Evolutionary conservation across 2,797 vertebrate genomes (phyloP), one percentile per base, ranked within the genome.

Genomic region (Phalloptychus januarius): DNA sequence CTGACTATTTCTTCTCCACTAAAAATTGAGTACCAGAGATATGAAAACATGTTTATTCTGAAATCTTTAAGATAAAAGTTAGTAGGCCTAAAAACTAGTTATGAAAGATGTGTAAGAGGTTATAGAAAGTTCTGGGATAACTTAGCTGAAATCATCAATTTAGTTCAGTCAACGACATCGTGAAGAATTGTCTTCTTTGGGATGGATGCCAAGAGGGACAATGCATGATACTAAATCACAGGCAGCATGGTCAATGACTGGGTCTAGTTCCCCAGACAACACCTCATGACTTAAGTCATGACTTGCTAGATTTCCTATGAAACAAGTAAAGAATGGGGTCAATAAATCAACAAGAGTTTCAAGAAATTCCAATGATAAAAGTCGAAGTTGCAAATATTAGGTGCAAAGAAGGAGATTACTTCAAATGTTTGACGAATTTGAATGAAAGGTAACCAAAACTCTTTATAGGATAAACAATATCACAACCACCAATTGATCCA

Each of bases 171-270:
- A 74, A 79, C 56, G 71, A 72, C 48, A 79, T 81, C 42, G n/a
- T 13, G 46, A 50, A 78, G 70, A 58, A 18, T 61, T 46, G 67
- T 42, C 42, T 78, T 42, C 6, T 23, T 18, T 31, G 36, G 31
- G 65, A 71, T 48, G 0, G 28, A 75, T 75, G 74, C 69, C 33
- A 58, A 63, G 15, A 78, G 67, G 40, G 56, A 77, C 40, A 13
- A 7, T 72, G 75, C 40, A 56, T 85, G 86, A 81, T 74, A 71
- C 76, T 86, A 85, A 90, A 80, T 93, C 87, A 91, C 75, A 71
- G 15, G 61, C 86, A 85, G n/a, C 70, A 81, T 36, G 61, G 79
- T 72, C 88, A 89, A 85, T 73, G 74, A 50, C 71, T 72, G 74
- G 74, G 76, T 86, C 71, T 75, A 45, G 5, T 38, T 63, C 79